These are phyloP conservation scores for Chunga burmeisteri DNA, from an alignment of 2,113 vertebrate genomes.

Conservation along the genomic window DNA sequence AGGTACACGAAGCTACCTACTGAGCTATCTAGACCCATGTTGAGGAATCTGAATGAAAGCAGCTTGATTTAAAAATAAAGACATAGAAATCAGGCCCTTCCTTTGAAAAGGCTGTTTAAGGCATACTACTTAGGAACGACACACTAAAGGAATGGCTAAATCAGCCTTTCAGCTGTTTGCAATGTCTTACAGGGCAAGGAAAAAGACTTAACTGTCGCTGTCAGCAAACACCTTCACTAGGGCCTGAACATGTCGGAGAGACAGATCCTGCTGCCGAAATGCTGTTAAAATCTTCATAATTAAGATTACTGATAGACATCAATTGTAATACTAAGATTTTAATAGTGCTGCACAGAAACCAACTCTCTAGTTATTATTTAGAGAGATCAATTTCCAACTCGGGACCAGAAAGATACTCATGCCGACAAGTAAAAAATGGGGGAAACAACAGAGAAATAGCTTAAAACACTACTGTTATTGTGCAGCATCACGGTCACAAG, in stretches of 20 bases:
- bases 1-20: neutral
- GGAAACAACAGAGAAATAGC: neutral
- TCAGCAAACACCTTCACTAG: neutral
- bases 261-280: neutral
- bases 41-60: neutral
- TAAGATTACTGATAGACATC: neutral
- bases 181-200: neutral
- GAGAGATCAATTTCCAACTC: neutral
- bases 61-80: neutral
- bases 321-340: neutral
- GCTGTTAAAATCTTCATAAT: neutral
- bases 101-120: neutral
- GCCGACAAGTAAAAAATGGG: neutral
- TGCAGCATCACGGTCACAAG: neutral
- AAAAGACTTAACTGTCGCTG: neutral
- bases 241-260: neutral
- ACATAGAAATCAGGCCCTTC: neutral
- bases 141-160: neutral
- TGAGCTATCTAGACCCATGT: neutral
- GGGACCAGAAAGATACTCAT: neutral
- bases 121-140: fast-evolving
- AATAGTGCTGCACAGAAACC: neutral
- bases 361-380: neutral
- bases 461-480: neutral
- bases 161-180: neutral